A percentile compares a stretch with the other conserved stretches of the same genome.
Conservation (phyloP, 2,113 vertebrate genomes). For the Notarius lentiginosus region DNA sequence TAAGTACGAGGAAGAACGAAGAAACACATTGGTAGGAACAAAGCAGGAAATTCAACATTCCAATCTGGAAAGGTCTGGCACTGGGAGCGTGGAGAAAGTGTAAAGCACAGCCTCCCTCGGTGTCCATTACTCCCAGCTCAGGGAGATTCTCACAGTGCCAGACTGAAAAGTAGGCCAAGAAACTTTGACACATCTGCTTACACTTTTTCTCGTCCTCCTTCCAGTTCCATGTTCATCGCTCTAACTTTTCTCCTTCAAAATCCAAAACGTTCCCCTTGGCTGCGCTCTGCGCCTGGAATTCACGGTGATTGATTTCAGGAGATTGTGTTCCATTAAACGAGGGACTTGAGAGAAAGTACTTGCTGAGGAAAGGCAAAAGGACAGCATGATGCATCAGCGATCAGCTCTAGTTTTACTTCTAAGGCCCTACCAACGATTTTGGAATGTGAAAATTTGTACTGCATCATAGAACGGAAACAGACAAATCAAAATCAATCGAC, state of each 20-base stretch:
- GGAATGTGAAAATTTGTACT: not conserved
- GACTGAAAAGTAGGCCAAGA: constrained; percentile 52
- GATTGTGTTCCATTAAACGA: constrained; percentile 49
- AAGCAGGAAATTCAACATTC: constrained; percentile 66
- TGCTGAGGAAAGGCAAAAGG: constrained; percentile 32
- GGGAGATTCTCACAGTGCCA: constrained; percentile 51
- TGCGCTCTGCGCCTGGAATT: constrained; percentile 15
- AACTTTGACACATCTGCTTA: constrained; percentile 54
- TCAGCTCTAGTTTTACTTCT: not conserved
- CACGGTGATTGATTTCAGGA: constrained; percentile 50
- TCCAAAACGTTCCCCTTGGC: constrained; percentile 26
- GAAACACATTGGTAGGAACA: constrained; percentile 60
- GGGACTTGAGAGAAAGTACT: constrained; percentile 31
- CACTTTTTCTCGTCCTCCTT: constrained; percentile 22
- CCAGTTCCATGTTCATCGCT: constrained; percentile 42
- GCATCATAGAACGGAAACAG: not conserved
- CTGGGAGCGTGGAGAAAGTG: constrained; percentile 47
- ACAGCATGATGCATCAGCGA: constrained; percentile 17
- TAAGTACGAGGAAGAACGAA: constrained; percentile 44
- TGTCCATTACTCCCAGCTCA: constrained; percentile 52
- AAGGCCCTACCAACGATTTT: not conserved
- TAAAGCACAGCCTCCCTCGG: constrained; percentile 42
- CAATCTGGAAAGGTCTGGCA: constrained; percentile 55
- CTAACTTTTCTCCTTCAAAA: constrained; percentile 21
- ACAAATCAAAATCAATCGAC: not conserved